These are phyloP conservation scores for Vimba vimba DNA, from an alignment of 2,113 vertebrate species.

Conservation along the genomic window DNA sequence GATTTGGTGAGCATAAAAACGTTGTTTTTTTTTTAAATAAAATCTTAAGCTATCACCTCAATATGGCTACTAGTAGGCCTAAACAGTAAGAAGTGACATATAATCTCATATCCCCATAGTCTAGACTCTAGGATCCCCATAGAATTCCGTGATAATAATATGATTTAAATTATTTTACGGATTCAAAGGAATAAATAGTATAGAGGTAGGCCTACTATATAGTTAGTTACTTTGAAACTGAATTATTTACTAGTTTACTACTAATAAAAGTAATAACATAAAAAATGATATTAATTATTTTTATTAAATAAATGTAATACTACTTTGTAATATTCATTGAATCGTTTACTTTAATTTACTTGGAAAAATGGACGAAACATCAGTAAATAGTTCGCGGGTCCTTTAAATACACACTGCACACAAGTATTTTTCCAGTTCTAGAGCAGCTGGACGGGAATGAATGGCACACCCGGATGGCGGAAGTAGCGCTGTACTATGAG, in stretches of 20 bases:
- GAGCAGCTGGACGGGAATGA: conserved; percentile 17
- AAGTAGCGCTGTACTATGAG: conserved; percentile 36
- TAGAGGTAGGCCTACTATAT: not conserved
- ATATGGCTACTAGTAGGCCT: too few relatives aligned
- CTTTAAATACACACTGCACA: conserved; percentile 26
- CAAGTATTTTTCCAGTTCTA: not conserved
- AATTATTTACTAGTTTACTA: not conserved
- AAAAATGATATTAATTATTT: too few relatives aligned
- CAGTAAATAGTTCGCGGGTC: not conserved
- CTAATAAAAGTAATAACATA: not conserved
- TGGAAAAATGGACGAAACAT: too few relatives aligned
- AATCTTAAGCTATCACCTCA: too few relatives aligned
- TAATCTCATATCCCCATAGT: not conserved
- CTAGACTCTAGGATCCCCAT: not conserved
- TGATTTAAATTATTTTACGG: too few relatives aligned
- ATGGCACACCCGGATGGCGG: conserved; percentile 44
- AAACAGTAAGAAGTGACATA: not conserved
- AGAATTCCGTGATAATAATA: not conserved
- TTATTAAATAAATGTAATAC: too few relatives aligned
- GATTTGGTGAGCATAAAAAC: too few relatives aligned
- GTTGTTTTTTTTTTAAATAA: too few relatives aligned
- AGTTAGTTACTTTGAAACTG: not conserved
- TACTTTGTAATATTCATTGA: not conserved
- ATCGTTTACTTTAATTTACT: too few relatives aligned
- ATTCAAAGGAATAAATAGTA: too few relatives aligned